Conservation (phyloP, 1,140 invertebrate species). For the Drosophila pruinosa region DNA sequence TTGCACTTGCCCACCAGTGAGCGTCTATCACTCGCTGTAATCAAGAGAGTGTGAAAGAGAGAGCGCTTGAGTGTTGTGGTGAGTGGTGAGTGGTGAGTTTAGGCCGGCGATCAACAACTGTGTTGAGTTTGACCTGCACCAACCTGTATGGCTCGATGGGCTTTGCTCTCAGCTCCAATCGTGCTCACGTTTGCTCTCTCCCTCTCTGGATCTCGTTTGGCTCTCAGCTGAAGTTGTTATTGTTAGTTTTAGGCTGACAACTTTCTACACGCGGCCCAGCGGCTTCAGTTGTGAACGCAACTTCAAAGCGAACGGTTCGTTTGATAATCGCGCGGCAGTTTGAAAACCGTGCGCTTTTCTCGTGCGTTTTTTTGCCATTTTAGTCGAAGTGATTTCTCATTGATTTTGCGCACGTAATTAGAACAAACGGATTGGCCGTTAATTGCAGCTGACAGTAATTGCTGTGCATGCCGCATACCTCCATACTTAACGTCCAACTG, state of each 20-base stretch:
- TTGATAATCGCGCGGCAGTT: not conserved
- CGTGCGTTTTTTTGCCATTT: constrained; percentile 3
- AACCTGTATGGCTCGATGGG: constrained; percentile 36
- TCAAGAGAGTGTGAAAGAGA: constrained; percentile 4
- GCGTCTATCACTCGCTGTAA: constrained; percentile 6
- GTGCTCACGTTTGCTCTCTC: not conserved
- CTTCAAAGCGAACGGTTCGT: constrained; percentile 55
- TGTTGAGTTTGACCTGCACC: constrained; percentile 76
- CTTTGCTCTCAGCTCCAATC: not conserved
- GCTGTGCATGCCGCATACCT: constrained; percentile 35
- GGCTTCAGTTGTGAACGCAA: constrained; percentile 51
- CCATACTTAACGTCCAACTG: not conserved
- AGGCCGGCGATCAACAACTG: constrained; percentile 12
- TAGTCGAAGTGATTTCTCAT: constrained; percentile 27
- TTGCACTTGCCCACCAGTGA: constrained; percentile 24
- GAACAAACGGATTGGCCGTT: constrained; percentile 78
- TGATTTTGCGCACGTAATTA: constrained; percentile 75
- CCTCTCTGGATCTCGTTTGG: not conserved
- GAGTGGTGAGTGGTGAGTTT: constrained; percentile 51
- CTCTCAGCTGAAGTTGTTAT: not conserved
- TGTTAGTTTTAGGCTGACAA: constrained; percentile 8
- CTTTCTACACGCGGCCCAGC: constrained; percentile 52
- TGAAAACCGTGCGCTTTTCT: constrained; percentile 1
- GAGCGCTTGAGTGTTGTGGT: not conserved
- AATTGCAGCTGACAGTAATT: constrained; percentile 71